These are phyloP conservation scores for Nymphalis polychloros DNA, from an alignment of 2,888 invertebrate species.

Conservation along the genomic window DNA sequence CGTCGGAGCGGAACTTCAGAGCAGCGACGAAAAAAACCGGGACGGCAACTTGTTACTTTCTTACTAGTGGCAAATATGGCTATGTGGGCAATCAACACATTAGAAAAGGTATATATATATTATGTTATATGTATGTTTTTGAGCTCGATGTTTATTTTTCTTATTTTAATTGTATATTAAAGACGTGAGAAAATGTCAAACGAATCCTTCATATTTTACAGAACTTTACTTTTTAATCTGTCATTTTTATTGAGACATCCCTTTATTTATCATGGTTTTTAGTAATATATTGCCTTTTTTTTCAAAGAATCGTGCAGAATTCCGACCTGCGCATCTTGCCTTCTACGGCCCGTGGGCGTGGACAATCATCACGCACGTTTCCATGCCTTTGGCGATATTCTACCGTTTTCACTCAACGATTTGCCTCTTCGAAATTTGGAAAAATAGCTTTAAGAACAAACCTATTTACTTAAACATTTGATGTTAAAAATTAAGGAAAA, in stretches of 20 bases:
- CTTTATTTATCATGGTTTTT: no score
- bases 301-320: slow-evolving; percentile 87
- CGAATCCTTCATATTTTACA: no score
- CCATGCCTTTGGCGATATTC: slow-evolving; percentile 94
- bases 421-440: slow-evolving; percentile 96
- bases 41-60: slow-evolving; percentile 92
- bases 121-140: no score
- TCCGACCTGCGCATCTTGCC: slow-evolving; percentile 89
- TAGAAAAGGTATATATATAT: slow-evolving; percentile 83
- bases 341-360: slow-evolving; percentile 95
- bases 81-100: slow-evolving; percentile 92
- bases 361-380: slow-evolving; percentile 94
- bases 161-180: no score
- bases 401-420: slow-evolving; percentile 96
- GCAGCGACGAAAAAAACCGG: slow-evolving; percentile 88
- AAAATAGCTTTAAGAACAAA: slow-evolving; percentile 90
- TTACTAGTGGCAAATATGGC: slow-evolving; percentile 90
- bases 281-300: background rate
- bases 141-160: background rate
- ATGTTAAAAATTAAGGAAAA: slow-evolving; percentile 4
- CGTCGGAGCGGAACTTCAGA: slow-evolving; percentile 87
- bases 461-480: slow-evolving; percentile 75
- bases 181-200: no score
- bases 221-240: no score
- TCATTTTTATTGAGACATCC: no score